phyloP scores from a whole-genome alignment of 1,140 invertebrate species.

The Pygmarrhopalites habei region DNA sequence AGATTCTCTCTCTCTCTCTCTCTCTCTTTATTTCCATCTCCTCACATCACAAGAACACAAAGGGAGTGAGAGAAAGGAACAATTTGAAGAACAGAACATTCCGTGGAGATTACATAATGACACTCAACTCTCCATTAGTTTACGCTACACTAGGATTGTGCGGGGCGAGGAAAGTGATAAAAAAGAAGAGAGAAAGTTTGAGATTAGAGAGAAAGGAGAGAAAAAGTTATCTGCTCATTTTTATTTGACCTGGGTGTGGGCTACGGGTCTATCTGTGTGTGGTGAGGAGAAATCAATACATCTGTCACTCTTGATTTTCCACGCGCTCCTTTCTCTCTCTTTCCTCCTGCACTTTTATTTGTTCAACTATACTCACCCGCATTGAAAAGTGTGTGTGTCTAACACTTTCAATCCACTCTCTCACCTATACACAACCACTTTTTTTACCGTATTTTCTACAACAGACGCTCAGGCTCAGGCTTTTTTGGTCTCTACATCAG shows the following conservation, averaged over 20 bases:
- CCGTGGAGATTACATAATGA: not conserved
- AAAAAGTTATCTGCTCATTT: slow-evolving; percentile 5
- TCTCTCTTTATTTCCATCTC: no score
- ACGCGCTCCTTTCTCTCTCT: slow-evolving; percentile 22
- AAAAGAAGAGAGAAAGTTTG: not conserved
- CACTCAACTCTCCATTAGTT: not conserved
- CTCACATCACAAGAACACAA: no score
- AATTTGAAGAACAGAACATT: not conserved
- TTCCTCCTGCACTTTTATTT: slow-evolving; percentile 7
- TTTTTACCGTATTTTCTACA: no score
- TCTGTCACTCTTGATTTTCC: slow-evolving; percentile 24
- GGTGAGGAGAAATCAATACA: slow-evolving; percentile 17
- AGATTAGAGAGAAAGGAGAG: not conserved
- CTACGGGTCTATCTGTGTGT: no score
- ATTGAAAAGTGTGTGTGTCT: no score
- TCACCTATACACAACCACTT: no score
- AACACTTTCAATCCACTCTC: no score
- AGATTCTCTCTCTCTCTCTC: no score
- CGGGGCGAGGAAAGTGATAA: not conserved
- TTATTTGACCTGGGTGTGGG: not conserved
- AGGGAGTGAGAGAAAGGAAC: not conserved
- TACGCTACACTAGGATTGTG: no score
- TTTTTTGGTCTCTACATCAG: slow-evolving; percentile 35
- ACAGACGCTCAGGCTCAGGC: slow-evolving; percentile 16
- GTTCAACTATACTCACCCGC: not conserved